Base-by-base conservation (phyloP, 2,797 vertebrate genomes). In the Dicrostonyx torquatus region DNA sequence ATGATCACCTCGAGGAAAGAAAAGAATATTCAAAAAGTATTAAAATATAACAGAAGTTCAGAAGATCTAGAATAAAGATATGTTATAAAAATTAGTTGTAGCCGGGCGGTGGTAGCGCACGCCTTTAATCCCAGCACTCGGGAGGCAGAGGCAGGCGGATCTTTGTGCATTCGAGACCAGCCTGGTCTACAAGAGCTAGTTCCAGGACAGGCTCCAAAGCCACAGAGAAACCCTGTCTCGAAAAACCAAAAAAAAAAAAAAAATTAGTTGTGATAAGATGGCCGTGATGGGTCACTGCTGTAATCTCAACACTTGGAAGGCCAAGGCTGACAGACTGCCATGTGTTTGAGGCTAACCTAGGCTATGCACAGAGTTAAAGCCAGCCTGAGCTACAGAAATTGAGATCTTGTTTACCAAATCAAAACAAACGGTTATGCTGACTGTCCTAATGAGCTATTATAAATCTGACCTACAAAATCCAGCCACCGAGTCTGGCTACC, bases 21-120 rank as follows among this genome's bases (percentile, higher is more conserved):
- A 80, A 93, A n/a, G 64, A 86, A 79, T 87, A 80, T 75, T 90
- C 37, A 92, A 13, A 87, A 96, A 87, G 26, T 85, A 92, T 48
- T 58, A 88, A 45, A 77, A 94, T 93, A 40, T 58, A 92, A 43
- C 24, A 48, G 75, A 91, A 13, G 60, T 88, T 93, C 75, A 96
- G 29, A 93, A n/a, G 37, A 87, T 60, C 37, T 43, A 85, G 15
- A 64, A 92, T 77, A 87, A 95, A 79, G 55, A 80, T 2, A 80
- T 26, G 17, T 79, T 80, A 90, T 79, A 78, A 72, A 94, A 82
- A 84, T 60, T 53, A 89, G 68, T 37, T 72, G 17, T 11, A n/a
- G n/a, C n/a, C n/a, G n/a, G n/a, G n/a, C n/a, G n/a, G n/a, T n/a
- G n/a, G n/a, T n/a, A n/a, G n/a, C n/a, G n/a, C n/a, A n/a, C n/a